These are phyloP conservation scores for Hemaris fuciformis DNA, from an alignment of 2,888 invertebrate genomes.

Conservation along the genomic window DNA sequence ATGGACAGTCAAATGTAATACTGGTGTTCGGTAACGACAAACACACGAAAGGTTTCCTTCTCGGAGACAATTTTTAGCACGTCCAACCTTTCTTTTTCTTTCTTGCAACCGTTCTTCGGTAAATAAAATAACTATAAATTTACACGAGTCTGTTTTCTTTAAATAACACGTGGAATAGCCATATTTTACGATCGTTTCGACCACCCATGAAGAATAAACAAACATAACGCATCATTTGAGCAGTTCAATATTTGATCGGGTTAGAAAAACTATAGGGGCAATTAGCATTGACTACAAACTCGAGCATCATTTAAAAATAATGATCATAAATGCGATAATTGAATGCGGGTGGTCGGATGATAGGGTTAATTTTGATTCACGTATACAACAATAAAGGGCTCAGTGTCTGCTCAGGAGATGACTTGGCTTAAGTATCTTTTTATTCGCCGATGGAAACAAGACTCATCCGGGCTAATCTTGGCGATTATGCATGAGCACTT, in stretches of 20 bases:
- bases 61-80: constrained; percentile 63
- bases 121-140: constrained; percentile 21
- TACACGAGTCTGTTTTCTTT: constrained; percentile 6
- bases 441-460: neutral
- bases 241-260: constrained; percentile 39
- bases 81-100: constrained; percentile 48
- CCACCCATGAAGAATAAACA: constrained; percentile 44
- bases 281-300: constrained; percentile 35
- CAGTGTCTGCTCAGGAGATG: neutral
- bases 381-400: neutral
- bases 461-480: constrained; percentile 2
- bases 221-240: constrained; percentile 19
- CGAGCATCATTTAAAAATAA: constrained; percentile 11
- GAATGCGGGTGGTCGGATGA: constrained; percentile 66
- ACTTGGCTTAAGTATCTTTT: neutral
- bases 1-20: neutral
- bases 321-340: constrained; percentile 41
- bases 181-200: constrained; percentile 33
- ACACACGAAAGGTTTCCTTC: constrained; percentile 38
- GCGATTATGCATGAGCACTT: constrained; percentile 3
- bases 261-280: constrained; percentile 31
- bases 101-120: constrained; percentile 22
- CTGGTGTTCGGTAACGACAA: constrained; percentile 26
- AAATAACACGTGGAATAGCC: constrained; percentile 13
- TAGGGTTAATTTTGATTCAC: constrained; percentile 55